Evolutionary conservation across 37 sponge, comb jelly and placozoan genomes (phyloP).

Genomic region (Crambe crambe): DNA sequence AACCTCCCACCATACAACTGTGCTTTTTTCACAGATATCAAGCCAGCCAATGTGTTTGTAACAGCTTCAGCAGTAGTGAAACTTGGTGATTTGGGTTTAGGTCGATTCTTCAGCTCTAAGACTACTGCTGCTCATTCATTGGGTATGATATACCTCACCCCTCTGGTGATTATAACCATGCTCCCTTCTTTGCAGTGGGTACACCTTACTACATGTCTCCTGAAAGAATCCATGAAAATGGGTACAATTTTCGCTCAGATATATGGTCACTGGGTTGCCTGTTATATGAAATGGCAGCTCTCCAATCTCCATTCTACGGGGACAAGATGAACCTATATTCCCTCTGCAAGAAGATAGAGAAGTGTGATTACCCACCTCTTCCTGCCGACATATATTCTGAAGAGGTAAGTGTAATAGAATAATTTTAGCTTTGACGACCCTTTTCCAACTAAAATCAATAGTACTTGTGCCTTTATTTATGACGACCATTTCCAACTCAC

Average conservation of each 20-base stretch:
- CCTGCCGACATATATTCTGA: slow-evolving; percentile 93
- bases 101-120: slow-evolving; percentile 97
- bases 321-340: slow-evolving; percentile 99
- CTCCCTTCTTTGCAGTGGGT: slow-evolving; percentile 71
- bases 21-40: slow-evolving; percentile 75
- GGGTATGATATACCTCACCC: slow-evolving; percentile 46
- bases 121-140: slow-evolving; percentile 97
- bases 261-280: slow-evolving; percentile 99
- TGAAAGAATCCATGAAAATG: slow-evolving; percentile 96
- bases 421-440: no score
- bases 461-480: not conserved
- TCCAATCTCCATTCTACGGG: slow-evolving; percentile 99
- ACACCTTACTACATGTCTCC: slow-evolving; percentile 99
- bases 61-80: slow-evolving; percentile 95
- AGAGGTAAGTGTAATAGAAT: slow-evolving; percentile 77
- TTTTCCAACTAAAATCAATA: no score
- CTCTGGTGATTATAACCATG: not conserved
- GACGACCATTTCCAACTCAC: no score
- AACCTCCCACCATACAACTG: no score
- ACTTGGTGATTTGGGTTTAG: slow-evolving; percentile 97
- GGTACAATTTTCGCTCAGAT: slow-evolving; percentile 98
- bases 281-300: slow-evolving; percentile 98
- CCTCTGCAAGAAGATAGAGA: slow-evolving; percentile 97
- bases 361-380: slow-evolving; percentile 99
- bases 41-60: slow-evolving; percentile 99